A percentile compares a stretch with the other conserved stretches of the same genome.
phyloP scores from a whole-genome alignment of 2,113 vertebrate species.

The Arenaria interpres region DNA sequence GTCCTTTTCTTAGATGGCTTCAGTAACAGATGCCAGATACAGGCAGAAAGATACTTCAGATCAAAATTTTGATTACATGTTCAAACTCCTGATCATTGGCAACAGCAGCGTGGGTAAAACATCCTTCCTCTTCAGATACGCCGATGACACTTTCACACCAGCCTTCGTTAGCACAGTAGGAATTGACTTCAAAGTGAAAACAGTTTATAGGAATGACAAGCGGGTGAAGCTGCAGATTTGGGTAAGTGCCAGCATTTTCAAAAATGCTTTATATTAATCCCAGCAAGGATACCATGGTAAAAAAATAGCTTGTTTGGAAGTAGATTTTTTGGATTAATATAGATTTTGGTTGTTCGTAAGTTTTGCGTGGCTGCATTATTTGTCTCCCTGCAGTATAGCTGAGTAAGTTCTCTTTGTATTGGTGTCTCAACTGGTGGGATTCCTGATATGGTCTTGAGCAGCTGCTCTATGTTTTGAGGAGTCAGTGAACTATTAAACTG shows the following conservation, averaged over 20 bases:
- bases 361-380: background rate
- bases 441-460: background rate
- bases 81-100: slow-evolving; percentile 97
- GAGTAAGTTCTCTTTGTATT: background rate
- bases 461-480: background rate
- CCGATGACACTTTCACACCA: slow-evolving; percentile 95
- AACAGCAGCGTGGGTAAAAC: slow-evolving; percentile 99
- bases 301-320: background rate
- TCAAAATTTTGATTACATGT: slow-evolving; percentile 99
- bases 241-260: slow-evolving; percentile 78
- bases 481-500: background rate
- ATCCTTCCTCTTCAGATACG: slow-evolving; percentile 95
- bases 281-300: background rate
- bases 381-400: background rate
- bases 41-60: slow-evolving; percentile 93
- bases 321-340: background rate
- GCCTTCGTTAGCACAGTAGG: slow-evolving; percentile 98
- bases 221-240: slow-evolving; percentile 98
- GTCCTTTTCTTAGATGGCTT: slow-evolving; percentile 89
- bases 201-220: slow-evolving; percentile 96
- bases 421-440: background rate
- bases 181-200: slow-evolving; percentile 99
- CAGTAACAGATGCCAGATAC: slow-evolving; percentile 88
- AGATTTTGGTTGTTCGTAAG: background rate
- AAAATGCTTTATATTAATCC: background rate